Conservation (phyloP, 2,888 invertebrate genomes). For the Lasioglossum zephyrum region DNA sequence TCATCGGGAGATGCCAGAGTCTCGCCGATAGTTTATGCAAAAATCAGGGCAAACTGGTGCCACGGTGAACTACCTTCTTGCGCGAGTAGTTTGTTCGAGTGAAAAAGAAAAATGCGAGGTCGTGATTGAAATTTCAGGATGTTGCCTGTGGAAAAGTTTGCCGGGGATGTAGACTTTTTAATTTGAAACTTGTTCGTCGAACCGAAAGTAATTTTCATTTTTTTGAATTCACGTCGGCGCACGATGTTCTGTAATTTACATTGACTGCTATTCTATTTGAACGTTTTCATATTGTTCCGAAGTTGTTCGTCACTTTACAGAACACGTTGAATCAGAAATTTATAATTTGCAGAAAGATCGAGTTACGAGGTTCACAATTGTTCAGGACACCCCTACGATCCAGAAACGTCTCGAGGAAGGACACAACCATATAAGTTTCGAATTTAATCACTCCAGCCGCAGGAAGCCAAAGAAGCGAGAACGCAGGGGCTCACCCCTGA, state of each 20-base stretch:
- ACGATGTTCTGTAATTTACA: not conserved
- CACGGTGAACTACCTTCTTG: not conserved
- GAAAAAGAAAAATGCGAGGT: not conserved
- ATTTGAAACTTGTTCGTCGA: not conserved
- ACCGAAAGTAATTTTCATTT: not conserved
- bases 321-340: too few relatives aligned
- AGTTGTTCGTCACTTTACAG: not conserved
- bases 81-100: not conserved
- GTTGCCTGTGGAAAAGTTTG: not conserved
- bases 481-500: not conserved
- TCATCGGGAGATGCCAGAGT: not conserved
- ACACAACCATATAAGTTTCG: not conserved
- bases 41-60: not conserved
- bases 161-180: not conserved
- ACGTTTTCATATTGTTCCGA: too few relatives aligned
- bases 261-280: not conserved
- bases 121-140: not conserved
- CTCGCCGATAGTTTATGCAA: not conserved
- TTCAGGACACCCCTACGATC: not conserved
- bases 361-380: not conserved
- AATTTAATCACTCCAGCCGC: not conserved
- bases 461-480: not conserved
- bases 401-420: not conserved
- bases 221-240: not conserved
- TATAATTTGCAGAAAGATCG: too few relatives aligned